These are phyloP conservation scores for Leptobrachium ailaonicum DNA, from an alignment of 2,113 vertebrate species.

Conservation along the genomic window DNA sequence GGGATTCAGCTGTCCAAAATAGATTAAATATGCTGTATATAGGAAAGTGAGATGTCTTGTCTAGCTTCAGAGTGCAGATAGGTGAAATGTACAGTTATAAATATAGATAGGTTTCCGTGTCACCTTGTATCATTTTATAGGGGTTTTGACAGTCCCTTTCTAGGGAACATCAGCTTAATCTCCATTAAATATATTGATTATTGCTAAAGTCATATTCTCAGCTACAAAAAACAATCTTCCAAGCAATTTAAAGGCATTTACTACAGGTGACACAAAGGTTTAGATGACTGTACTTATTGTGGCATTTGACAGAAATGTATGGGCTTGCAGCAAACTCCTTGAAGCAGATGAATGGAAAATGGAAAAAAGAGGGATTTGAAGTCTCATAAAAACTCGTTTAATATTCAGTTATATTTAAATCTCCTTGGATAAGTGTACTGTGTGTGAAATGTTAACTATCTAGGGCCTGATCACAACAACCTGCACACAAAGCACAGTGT, in stretches of 20 bases:
- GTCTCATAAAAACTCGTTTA: no score
- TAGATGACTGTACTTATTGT: background rate
- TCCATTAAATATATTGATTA: background rate
- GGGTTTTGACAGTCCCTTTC: background rate
- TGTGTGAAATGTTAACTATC: no score
- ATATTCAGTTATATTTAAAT: no score
- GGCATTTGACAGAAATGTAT: background rate
- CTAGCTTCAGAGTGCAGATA: background rate
- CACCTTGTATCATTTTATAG: background rate
- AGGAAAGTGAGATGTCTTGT: background rate
- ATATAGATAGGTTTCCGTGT: slow-evolving; percentile 1
- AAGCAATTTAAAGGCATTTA: slow-evolving; percentile 16
- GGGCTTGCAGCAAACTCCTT: background rate
- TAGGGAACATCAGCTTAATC: background rate
- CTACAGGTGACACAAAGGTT: background rate
- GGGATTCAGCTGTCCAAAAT: background rate
- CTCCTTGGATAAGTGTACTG: no score
- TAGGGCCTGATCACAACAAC: no score
- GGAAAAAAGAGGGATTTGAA: no score
- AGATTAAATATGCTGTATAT: background rate
- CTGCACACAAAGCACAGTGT: no score
- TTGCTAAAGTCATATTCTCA: background rate
- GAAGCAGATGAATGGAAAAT: no score
- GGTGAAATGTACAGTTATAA: background rate
- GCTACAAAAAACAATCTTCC: background rate